phyloP scores from a whole-genome alignment of 2,113 vertebrate species.

The Indri indri region DNA sequence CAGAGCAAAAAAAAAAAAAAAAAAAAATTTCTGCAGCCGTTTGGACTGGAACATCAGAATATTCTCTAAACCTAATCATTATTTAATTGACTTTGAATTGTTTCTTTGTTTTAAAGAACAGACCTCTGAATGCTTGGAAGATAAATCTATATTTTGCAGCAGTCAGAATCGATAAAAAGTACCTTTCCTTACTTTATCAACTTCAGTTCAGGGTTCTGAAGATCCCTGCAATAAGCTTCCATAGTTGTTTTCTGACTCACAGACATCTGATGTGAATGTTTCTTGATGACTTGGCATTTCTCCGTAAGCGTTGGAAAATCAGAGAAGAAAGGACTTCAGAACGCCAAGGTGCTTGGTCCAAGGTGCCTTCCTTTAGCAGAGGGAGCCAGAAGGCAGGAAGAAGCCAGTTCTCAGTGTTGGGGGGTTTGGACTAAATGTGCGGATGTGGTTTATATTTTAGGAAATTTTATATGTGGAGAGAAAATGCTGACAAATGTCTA shows the following conservation, averaged over 20 bases:
- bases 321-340: background rate
- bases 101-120: conserved; percentile 25
- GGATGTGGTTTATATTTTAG: conserved; percentile 18
- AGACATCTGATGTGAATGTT: background rate
- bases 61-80: background rate
- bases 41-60: background rate
- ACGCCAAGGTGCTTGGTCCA: background rate
- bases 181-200: background rate
- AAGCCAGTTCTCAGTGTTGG: background rate
- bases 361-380: background rate
- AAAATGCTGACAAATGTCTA: background rate
- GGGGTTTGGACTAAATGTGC: background rate
- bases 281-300: background rate
- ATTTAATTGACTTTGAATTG: background rate
- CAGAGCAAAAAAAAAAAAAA: background rate
- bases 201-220: background rate
- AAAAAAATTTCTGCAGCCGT: background rate
- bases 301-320: background rate
- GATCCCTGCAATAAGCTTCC: background rate
- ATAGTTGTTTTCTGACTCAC: background rate
- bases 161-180: background rate
- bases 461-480: background rate
- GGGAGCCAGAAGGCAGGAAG: background rate
- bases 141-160: background rate
- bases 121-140: conserved; percentile 32